phyloP scores from a whole-genome alignment of 2,797 vertebrate species.

The Sciurus carolinensis region DNA sequence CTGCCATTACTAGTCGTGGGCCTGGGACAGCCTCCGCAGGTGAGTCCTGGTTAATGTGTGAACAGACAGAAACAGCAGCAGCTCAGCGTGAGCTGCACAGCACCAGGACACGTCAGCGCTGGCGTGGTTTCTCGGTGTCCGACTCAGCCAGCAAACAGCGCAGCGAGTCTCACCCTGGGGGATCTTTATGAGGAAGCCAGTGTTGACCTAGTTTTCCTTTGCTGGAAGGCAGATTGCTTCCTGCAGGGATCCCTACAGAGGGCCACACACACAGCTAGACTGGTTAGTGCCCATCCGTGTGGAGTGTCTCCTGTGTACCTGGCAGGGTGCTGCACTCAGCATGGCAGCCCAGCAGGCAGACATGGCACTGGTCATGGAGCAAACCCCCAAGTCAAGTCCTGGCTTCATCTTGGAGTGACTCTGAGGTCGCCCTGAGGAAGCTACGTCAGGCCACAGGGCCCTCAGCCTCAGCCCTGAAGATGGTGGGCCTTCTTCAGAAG shows the following conservation, averaged over 20 bases:
- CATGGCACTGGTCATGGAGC: fast-evolving
- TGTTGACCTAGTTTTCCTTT: background rate
- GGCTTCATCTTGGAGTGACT: background rate
- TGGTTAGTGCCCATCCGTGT: fast-evolving
- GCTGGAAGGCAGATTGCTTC: background rate
- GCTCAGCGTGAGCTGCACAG: background rate
- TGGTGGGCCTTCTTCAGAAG: fast-evolving
- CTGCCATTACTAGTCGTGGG: fast-evolving
- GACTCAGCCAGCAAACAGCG: background rate
- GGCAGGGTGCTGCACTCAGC: background rate
- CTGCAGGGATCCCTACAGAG: background rate
- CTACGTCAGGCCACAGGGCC: background rate
- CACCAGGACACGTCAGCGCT: fast-evolving
- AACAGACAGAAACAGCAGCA: fast-evolving
- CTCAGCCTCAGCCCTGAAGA: background rate
- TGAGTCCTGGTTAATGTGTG: fast-evolving
- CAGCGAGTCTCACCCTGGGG: background rate
- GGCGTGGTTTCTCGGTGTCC: fast-evolving
- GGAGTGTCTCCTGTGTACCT: fast-evolving
- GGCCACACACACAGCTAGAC: background rate
- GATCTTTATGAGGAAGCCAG: background rate
- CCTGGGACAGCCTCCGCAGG: background rate
- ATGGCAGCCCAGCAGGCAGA: background rate
- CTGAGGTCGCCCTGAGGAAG: background rate
- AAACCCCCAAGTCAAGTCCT: background rate